These are phyloP conservation scores for Mesorhabditis spiculigera DNA, from an alignment of 2,888 invertebrate genomes.

Conservation along the genomic window DNA sequence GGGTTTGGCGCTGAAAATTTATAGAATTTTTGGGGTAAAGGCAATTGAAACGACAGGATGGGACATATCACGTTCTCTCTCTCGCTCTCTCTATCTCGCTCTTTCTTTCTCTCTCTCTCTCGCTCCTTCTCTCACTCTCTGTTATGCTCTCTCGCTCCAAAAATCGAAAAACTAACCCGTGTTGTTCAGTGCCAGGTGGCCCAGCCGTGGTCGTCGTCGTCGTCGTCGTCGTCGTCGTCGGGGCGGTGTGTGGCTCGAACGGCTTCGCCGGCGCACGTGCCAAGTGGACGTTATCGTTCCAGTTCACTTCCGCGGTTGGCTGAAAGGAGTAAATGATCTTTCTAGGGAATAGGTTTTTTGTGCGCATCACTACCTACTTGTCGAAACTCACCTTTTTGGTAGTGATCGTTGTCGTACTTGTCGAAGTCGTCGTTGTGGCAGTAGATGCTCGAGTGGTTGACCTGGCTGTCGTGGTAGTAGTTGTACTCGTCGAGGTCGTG, in stretches of 20 bases:
- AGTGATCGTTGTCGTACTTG: slow-evolving; percentile 13
- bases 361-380: background rate
- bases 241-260: background rate
- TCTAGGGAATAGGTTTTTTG: background rate
- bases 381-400: slow-evolving; percentile 8
- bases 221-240: background rate
- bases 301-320: background rate
- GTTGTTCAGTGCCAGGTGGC: background rate
- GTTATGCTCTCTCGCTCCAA: no score
- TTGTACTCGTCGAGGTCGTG: slow-evolving; percentile 20
- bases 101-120: no score
- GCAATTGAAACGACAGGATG: background rate
- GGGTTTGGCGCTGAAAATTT: background rate
- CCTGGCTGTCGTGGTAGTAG: slow-evolving; percentile 15
- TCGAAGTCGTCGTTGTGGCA: slow-evolving; percentile 17
- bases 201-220: background rate
- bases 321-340: background rate
- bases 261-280: background rate
- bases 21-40: background rate
- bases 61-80: no score
- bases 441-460: slow-evolving; percentile 12
- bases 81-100: no score
- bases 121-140: no score
- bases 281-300: background rate
- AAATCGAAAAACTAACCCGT: background rate